Percentiles rank a stretch among this genome's conserved stretches.
Evolutionary conservation across 2,888 invertebrate genomes (phyloP).

Genomic region (Clusia tigrina): DNA sequence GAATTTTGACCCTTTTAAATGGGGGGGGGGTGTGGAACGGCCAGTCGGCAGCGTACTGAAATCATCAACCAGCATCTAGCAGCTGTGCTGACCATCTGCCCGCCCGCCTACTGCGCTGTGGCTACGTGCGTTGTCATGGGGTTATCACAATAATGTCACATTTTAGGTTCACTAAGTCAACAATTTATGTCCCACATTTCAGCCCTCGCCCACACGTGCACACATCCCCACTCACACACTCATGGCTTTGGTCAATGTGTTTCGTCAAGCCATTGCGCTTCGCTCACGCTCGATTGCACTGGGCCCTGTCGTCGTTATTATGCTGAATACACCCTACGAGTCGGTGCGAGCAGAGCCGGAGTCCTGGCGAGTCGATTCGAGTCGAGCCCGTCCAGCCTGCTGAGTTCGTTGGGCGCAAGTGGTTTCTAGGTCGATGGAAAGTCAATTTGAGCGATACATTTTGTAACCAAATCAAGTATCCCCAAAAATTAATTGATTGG

Average conservation of each 20-base stretch:
- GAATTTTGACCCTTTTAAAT: conserved; percentile 4
- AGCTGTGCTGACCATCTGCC: background rate
- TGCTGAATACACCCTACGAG: background rate
- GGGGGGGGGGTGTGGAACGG: background rate
- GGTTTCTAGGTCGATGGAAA: background rate
- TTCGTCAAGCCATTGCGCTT: background rate
- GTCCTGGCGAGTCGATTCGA: no score
- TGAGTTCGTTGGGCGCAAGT: conserved; percentile 9
- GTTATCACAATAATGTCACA: conserved; percentile 4
- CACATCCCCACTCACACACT: no score
- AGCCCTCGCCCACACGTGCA: background rate
- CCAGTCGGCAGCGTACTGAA: no score
- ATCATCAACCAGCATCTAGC: no score
- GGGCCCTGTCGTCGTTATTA: background rate
- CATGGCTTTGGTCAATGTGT: background rate
- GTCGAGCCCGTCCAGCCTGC: no score
- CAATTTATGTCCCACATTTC: background rate
- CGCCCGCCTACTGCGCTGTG: background rate
- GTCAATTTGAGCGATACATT: background rate
- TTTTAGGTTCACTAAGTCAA: conserved; percentile 8
- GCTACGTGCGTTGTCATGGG: background rate
- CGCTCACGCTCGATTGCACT: background rate
- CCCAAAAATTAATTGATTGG: conserved; percentile 17
- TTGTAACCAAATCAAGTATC: background rate
- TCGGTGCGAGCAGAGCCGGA: no score